Evolutionary conservation across 2,888 invertebrate species (phyloP).

Genomic region (Timema podura): DNA sequence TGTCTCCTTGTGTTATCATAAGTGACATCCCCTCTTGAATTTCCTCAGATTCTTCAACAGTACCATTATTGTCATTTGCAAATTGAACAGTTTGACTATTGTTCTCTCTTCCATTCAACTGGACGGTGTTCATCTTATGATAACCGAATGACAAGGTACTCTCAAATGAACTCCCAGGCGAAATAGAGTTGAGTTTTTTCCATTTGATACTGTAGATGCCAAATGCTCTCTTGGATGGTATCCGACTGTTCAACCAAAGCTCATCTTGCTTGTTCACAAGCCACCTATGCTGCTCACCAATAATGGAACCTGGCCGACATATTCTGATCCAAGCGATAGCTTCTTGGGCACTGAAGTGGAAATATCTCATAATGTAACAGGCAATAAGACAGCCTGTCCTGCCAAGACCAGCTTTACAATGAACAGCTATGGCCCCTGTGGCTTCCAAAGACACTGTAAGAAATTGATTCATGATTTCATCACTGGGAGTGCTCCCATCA

Average conservation of each 20-base stretch:
- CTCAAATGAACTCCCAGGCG: no score
- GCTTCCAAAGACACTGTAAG: constrained; percentile 72
- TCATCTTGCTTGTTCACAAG: constrained; percentile 43
- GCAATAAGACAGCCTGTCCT: constrained; percentile 86
- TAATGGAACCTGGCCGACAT: constrained; percentile 83
- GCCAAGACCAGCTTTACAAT: constrained; percentile 92
- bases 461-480: constrained; percentile 73
- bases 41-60: no score
- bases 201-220: no score
- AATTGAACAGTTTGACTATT: no score
- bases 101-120: no score
- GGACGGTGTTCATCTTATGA: no score
- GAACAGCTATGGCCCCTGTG: constrained; percentile 77
- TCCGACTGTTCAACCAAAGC: constrained; percentile 9
- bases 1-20: no score
- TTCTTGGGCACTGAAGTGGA: constrained; percentile 73
- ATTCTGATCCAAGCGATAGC: constrained; percentile 86
- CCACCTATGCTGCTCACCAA: constrained; percentile 84
- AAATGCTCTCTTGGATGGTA: no score
- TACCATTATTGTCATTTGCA: no score
- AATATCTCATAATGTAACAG: constrained; percentile 82
- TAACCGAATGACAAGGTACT: no score
- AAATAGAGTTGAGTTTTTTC: no score
- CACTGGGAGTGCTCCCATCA: constrained; percentile 81
- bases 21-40: no score